These are phyloP conservation scores for Pristiophorus japonicus DNA, from an alignment of 2,113 vertebrate genomes.

Conservation along the genomic window DNA sequence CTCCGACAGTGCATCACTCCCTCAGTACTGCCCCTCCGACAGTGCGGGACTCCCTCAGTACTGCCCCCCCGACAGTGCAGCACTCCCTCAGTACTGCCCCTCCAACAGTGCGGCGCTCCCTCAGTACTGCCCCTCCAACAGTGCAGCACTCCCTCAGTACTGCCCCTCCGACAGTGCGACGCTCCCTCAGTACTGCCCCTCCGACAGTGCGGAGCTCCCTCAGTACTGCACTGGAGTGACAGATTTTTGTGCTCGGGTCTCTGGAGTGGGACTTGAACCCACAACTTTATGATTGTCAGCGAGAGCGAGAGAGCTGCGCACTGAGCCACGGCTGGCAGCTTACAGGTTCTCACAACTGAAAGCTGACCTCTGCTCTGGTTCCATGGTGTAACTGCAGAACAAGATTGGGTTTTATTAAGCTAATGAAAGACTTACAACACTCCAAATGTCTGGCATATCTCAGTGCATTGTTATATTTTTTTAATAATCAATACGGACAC, in stretches of 20 bases:
- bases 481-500: neutral
- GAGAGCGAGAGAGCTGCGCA: neutral
- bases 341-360: neutral
- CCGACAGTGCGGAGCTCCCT: neutral
- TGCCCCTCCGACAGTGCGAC: neutral
- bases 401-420: neutral
- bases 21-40: neutral
- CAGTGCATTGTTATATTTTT: neutral
- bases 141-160: neutral
- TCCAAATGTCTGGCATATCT: neutral
- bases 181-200: neutral
- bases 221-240: neutral
- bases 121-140: neutral
- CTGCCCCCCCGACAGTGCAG: too few species aligned
- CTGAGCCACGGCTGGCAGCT: neutral
- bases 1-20: neutral
- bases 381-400: conserved; percentile 21
- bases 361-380: neutral
- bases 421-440: neutral
- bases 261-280: neutral
- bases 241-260: neutral
- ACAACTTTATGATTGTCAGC: neutral
- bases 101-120: neutral
- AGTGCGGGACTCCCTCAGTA: neutral
- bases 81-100: neutral